Conservation (phyloP, 2,888 invertebrate genomes). For the Pinctada fucata region DNA sequence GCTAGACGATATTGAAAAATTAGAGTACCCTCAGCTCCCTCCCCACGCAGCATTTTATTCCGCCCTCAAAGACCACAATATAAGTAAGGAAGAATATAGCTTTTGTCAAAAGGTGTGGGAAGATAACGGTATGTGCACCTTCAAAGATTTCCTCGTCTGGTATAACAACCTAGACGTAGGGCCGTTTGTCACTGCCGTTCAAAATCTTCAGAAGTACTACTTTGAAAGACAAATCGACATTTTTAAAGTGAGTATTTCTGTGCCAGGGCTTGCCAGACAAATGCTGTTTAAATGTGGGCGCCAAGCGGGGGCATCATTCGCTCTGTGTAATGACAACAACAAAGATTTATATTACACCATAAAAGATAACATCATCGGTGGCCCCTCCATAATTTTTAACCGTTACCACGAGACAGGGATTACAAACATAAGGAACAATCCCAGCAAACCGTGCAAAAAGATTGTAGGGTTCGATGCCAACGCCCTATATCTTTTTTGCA, state of each 20-base stretch:
- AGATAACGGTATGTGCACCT: constrained; percentile 41
- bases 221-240: constrained; percentile 46
- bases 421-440: background rate
- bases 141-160: constrained; percentile 51
- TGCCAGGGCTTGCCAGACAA: constrained; percentile 49
- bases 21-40: constrained; percentile 14
- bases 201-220: constrained; percentile 42
- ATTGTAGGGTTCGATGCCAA: background rate
- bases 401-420: background rate
- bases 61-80: constrained; percentile 19
- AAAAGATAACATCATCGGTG: constrained; percentile 18
- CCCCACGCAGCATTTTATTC: constrained; percentile 29
- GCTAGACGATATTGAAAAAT: constrained; percentile 28
- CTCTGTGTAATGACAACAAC: constrained; percentile 1
- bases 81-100: constrained; percentile 19
- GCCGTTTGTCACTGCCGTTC: constrained; percentile 41
- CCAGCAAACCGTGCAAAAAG: constrained; percentile 5
- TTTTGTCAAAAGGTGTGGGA: constrained; percentile 41
- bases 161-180: constrained; percentile 34
- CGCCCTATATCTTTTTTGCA: constrained; percentile 14
- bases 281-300: constrained; percentile 22
- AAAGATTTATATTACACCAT: constrained; percentile 8
- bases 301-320: constrained; percentile 9
- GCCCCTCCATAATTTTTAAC: constrained; percentile 27
- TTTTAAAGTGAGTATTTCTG: constrained; percentile 47